Percentiles rank a stretch among this genome's conserved stretches.
Evolutionary conservation across 2,888 invertebrate species (phyloP).

Genomic region (Cacoxenus indagator): DNA sequence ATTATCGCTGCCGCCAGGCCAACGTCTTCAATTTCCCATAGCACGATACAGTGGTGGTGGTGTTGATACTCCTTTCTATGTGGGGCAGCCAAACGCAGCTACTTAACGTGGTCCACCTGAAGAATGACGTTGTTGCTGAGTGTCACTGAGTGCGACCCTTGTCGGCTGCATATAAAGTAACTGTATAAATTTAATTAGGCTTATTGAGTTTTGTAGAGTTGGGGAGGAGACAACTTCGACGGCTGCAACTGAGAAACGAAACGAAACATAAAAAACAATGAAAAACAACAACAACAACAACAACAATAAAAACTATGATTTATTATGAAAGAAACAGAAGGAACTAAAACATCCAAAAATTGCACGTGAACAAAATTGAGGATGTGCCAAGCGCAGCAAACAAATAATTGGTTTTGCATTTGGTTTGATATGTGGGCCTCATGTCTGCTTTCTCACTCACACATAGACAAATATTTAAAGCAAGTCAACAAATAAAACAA

Average conservation of each 20-base stretch:
- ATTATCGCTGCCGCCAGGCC: no score
- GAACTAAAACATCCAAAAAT: constrained; percentile 29
- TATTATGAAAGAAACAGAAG: constrained; percentile 54
- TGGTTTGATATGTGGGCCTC: constrained; percentile 6
- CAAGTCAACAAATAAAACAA: constrained; percentile 7
- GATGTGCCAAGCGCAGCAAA: no score
- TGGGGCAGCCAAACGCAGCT: no score
- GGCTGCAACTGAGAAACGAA: background rate
- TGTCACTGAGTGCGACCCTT: no score
- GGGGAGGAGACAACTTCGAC: background rate
- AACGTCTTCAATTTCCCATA: no score
- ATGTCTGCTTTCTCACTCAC: background rate
- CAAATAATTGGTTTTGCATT: constrained; percentile 8
- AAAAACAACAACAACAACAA: no score
- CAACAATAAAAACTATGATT: constrained; percentile 42
- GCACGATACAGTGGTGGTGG: no score
- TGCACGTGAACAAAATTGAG: background rate
- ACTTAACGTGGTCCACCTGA: no score
- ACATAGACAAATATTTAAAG: constrained; percentile 28
- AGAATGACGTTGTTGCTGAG: no score
- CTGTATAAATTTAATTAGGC: background rate
- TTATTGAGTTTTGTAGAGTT: background rate
- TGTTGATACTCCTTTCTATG: no score
- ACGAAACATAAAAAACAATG: constrained; percentile 22
- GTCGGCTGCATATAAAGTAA: no score